phyloP scores from a whole-genome alignment of 2,888 invertebrate genomes.

The Nasonia oneida region DNA sequence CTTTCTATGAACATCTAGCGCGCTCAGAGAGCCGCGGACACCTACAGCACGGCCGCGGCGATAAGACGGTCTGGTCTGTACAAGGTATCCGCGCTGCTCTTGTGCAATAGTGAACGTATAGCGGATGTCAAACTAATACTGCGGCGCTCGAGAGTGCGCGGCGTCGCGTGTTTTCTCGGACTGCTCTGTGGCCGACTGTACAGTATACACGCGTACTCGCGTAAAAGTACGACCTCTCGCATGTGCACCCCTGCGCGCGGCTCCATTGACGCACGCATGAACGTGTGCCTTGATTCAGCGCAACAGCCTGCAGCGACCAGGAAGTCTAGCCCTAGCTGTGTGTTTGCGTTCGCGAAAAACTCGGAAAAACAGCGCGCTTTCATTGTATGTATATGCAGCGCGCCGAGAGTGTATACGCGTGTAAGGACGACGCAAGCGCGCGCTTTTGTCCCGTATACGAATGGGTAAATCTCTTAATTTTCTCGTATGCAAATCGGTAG shows the following conservation, averaged over 20 bases:
- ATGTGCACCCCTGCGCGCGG: slow-evolving; percentile 61
- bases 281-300: slow-evolving; percentile 62
- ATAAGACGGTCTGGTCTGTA: slow-evolving; percentile 65
- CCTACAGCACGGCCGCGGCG: not conserved
- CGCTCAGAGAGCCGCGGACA: not conserved
- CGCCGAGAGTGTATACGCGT: not conserved
- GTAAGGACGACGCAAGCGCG: not conserved
- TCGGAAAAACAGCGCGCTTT: slow-evolving; percentile 44
- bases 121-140: slow-evolving; percentile 77
- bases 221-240: not conserved
- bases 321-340: slow-evolving; percentile 59
- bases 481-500: slow-evolving; percentile 27
- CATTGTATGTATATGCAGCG: slow-evolving; percentile 57
- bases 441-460: slow-evolving; percentile 10
- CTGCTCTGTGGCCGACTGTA: not conserved
- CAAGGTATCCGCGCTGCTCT: slow-evolving; percentile 72
- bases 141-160: not conserved
- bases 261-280: not conserved
- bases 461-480: slow-evolving; percentile 52
- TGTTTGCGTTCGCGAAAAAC: slow-evolving; percentile 9
- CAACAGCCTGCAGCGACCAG: slow-evolving; percentile 60
- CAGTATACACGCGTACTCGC: not conserved
- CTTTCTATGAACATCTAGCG: not conserved
- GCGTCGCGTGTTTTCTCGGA: slow-evolving; percentile 5
- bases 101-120: slow-evolving; percentile 79